Base-by-base conservation (phyloP, 2,113 vertebrate species). In the Oriolus oriolus region DNA sequence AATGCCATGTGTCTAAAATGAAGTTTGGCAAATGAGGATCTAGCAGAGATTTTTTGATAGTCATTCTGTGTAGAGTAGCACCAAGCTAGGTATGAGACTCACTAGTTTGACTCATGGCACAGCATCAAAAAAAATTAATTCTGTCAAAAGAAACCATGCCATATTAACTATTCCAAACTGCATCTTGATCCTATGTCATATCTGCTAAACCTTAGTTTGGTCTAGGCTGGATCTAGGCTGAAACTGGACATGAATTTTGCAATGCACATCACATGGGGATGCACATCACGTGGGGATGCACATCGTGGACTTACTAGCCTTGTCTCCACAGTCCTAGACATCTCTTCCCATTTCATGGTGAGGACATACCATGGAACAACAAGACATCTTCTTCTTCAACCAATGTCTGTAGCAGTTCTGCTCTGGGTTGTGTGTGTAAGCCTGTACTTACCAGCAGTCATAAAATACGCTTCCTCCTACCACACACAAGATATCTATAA, bases 221-320 rank as follows among this genome's bases (percentile, higher is more conserved):
- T 42, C 53, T 65, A 73, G 49, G 26, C 19, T 49, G 17, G 23
- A 16, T 53, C 10, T 66, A 61, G 18, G 18, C 13, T 86, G 60
- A 73, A 84, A 13, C 16, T 42, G 37, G 28, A 49, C 28, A 7
- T 30, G 16, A 74, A 44, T 78, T 87, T 89, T 78, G n/a, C 33
- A 54, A 16, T 47, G 22, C 6, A 17, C 4, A 22, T 74, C 0
- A 1, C 26, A 61, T 15, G 14, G 10, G 20, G 22, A 49, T 49
- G 11, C 9, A 28, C 20, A n/a, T 9, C 0, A 41, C n/a, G n/a
- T n/a, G n/a, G n/a, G n/a, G n/a, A n/a, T n/a, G n/a, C n/a, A n/a
- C 20, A n/a, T 9, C 0, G 0, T 70, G 13, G 39, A 64, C 3
- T 68, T 84, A 33, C 1, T 7, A 39, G 7, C 6, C 6, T 9